These are phyloP conservation scores for Leguminivora glycinivorella DNA, from an alignment of 1,140 invertebrate genomes.

Conservation along the genomic window DNA sequence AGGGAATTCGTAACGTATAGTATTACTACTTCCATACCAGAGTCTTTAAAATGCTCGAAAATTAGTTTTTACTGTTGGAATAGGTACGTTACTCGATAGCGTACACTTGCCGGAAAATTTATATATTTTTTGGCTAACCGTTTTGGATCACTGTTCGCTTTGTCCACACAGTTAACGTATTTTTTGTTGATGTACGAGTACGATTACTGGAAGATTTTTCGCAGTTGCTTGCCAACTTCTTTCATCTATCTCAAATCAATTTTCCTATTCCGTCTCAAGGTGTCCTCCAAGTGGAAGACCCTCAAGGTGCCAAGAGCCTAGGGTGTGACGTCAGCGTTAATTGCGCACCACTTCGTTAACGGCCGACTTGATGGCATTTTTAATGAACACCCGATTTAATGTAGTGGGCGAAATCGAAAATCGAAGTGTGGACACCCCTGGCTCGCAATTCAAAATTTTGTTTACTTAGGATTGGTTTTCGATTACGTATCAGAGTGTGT, in stretches of 20 bases:
- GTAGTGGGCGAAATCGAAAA: conserved; percentile 76
- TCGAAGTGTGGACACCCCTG: conserved; percentile 70
- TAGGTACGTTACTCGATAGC: too few species aligned
- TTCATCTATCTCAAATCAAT: conserved; percentile 62
- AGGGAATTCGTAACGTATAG: too few species aligned
- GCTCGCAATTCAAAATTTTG: conserved; percentile 50
- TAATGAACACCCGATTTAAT: conserved; percentile 79
- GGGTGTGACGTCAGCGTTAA: conserved; percentile 76
- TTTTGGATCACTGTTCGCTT: too few species aligned
- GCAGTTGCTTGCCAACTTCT: conserved; percentile 26
- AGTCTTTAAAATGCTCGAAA: too few species aligned
- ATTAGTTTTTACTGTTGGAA: too few species aligned
- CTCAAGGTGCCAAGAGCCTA: conserved; percentile 56
- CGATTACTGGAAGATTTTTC: too few species aligned
- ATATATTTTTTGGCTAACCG: too few species aligned
- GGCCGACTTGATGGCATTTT: conserved; percentile 76
- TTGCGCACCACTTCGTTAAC: conserved; percentile 77
- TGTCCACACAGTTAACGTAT: too few species aligned
- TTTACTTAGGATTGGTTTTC: conserved; percentile 73
- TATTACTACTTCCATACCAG: too few species aligned
- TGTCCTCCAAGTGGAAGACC: conserved; percentile 50
- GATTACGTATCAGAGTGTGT: conserved; percentile 48
- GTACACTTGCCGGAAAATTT: too few species aligned
- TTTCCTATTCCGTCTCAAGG: conserved; percentile 73
- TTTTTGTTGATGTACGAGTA: too few species aligned